Evolutionary conservation across 23 tunicate genomes (phyloP).

Genomic region (Halocynthia roretzi): DNA sequence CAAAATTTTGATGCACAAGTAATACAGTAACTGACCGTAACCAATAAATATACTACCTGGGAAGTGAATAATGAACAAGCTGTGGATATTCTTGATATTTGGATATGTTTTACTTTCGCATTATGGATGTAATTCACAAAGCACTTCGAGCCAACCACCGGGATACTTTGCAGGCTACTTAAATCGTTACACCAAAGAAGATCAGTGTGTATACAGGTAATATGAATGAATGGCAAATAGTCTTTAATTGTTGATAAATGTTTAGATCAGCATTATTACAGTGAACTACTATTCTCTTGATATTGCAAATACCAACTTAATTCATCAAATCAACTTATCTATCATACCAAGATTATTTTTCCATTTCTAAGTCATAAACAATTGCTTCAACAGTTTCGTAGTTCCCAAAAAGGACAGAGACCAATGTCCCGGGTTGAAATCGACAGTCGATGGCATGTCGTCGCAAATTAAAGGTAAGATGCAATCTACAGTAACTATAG

Average conservation of each 20-base stretch:
- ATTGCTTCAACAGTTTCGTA: constrained; percentile 49
- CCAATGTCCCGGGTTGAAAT: constrained; percentile 83
- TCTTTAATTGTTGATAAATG: no score
- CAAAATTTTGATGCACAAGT: no score
- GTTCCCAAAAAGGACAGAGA: constrained; percentile 95
- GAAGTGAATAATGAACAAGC: no score
- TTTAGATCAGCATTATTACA: no score
- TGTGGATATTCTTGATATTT: not conserved
- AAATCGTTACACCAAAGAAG: constrained; percentile 89
- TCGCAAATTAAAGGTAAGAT: constrained; percentile 37
- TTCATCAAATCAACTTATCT: no score
- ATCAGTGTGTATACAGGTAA: constrained; percentile 98
- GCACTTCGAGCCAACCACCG: constrained; percentile 88
- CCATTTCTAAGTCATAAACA: not conserved
- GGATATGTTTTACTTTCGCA: not conserved
- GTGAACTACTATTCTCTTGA: no score
- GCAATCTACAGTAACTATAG: not conserved
- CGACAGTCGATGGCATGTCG: constrained; percentile 41
- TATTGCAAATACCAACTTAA: no score
- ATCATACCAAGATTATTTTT: no score
- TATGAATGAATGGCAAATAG: not conserved
- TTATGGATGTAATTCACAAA: constrained; percentile 40
- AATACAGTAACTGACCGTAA: no score
- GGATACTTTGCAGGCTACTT: constrained; percentile 92
- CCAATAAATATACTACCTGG: no score